Conservation (phyloP, 2,797 vertebrate species). For the Ibycter americanus region DNA sequence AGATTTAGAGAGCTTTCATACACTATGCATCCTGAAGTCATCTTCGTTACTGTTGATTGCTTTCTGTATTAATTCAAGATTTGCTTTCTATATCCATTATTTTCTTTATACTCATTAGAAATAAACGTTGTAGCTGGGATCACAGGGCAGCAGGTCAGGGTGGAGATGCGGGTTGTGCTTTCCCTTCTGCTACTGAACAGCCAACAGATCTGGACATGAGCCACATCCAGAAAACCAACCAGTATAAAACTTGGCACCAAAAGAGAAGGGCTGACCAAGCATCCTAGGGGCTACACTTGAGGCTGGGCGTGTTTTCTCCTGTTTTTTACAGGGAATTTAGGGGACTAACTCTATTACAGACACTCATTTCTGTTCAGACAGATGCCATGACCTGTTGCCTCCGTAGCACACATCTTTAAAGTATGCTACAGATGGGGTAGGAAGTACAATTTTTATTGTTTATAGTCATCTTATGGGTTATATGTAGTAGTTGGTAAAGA, state of each 20-base stretch:
- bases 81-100: background rate
- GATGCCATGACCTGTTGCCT: background rate
- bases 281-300: background rate
- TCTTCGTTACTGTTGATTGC: background rate
- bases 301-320: background rate
- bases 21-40: background rate
- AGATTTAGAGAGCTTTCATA: background rate
- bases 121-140: background rate
- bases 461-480: background rate
- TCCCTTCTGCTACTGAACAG: background rate
- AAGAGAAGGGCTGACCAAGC: background rate
- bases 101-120: background rate
- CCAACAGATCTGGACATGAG: background rate
- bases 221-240: background rate
- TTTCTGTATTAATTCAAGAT: conserved; percentile 28
- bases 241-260: background rate
- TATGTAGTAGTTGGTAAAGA: background rate
- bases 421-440: background rate
- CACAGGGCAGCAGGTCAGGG: background rate
- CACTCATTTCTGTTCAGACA: background rate
- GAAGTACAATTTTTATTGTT: background rate
- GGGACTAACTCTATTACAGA: background rate
- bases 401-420: background rate
- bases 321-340: background rate
- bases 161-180: background rate